Evolutionary conservation across 2,888 invertebrate species (phyloP), one percentile per base, ranked within the genome.

Genomic region (Sisyra terminalis): DNA sequence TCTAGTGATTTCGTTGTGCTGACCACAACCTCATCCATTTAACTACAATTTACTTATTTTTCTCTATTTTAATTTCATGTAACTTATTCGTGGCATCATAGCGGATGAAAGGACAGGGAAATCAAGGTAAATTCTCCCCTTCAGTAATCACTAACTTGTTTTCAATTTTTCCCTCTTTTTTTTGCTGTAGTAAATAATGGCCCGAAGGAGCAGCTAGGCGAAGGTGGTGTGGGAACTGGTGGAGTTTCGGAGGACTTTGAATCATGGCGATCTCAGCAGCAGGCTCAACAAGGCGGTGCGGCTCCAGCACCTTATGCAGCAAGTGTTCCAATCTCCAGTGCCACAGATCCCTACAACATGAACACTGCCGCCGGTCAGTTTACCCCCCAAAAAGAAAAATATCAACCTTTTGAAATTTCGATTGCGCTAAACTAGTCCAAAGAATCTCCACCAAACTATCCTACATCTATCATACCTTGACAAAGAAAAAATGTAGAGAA

Each of bases 71-170:
- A 69, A 64, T 72, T 73, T 67, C 71, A 70, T 73, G 69, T 69
- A 57, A 55, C 54, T 57, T 24, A 24, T 24, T 24, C 24, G 58
- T 57, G 51, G 55, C 57, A 53, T 55, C 61, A 52, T 65, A 81
- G 81, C 81, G 80, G 76, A 80, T 81, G 78, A 82, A 81, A 80
- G 80, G 80, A 75, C 80, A 80, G 75, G 80, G 79, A 73, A 80
- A 79, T 68, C 79, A 78, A 78, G 79, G 80, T 79, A 72, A 55
- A 57, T 34, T 10, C 11, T 49, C 36, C 39, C 15, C 36, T 16
- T 43, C 11, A 8, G 16, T 38, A 11, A 38, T 17, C n/a, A n/a
- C n/a, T n/a, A n/a, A n/a, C n/a, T n/a, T n/a, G n/a, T n/a, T 2
- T 38, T 6, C 17, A 17, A 38, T 9, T 10, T 30, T 36, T 39